Evolutionary conservation across 2,797 vertebrate species (phyloP), one percentile per base, ranked within the genome.

Genomic region (Arnoldichthys spilopterus): DNA sequence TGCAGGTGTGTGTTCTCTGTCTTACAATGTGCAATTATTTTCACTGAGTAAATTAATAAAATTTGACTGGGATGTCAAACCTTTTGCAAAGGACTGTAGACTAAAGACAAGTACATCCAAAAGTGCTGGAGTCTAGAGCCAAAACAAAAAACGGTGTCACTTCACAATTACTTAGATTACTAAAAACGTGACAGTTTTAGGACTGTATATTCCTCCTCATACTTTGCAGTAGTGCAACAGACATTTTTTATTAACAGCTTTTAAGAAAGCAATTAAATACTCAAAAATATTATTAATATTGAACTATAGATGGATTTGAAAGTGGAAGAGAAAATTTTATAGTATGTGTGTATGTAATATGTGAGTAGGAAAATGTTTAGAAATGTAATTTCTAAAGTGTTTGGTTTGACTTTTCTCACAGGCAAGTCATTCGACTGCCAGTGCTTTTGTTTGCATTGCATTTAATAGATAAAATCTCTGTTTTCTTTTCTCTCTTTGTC

Each of bases 151-250:
- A n/a, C n/a, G n/a, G 3, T 37, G 34, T 37, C 34, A 37, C 34
- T 37, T 37, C 34, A 54, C n/a, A 63, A 40, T 37, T 37, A 20
- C 15, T 62, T 20, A 34, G 18, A 20, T 24, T 54, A 54, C 53
- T 68, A 28, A 22, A 3, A 24, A 24, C 53, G 7, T 56, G 20
- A 24, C 2, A 30, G 28, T 32, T 62, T 62, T 12, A 32, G 15
- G 16, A 34, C 59, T 20, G 59, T 62, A 34, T 62, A n/a, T 61
- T 20, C 20, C 6, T 22, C 32, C 37, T 37, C 32, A 40, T 11
- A 40, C 61, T 37, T n/a, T 34, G 16, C 59, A 62, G 30, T 34
- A 62, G 18, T 45, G 63, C 45, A 77, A n/a, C 54, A 30, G 30
- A 59, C 22, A 69, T 45, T n/a, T 3, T 34, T 34, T 74, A 18